Base-by-base conservation (phyloP, 2,113 vertebrate species). In the Cyphomyrus discorhynchus region DNA sequence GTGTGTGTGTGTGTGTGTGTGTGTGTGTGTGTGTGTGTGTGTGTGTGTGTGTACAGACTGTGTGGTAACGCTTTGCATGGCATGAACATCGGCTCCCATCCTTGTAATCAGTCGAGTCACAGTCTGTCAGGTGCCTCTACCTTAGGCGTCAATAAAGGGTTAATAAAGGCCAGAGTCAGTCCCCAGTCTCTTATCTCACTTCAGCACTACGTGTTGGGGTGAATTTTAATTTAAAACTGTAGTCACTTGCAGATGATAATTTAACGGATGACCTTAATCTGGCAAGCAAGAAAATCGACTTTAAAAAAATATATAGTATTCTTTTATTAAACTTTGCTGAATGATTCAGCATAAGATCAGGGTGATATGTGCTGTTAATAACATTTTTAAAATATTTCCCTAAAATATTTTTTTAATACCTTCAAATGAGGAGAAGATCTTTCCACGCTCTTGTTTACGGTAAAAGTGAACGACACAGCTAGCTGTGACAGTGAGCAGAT, bases 361-460 rank as follows among this genome's bases (percentile, higher is more conserved):
- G n/a, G n/a, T 70, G 62, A 70, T 70, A 70, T 70, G 62, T 70
- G n/a, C 62, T 70, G 62, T 70, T 70, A 70, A 70, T 70, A 70
- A 70, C n/a, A 70, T 70, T 70, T 70, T 70, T 70, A 13, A 5
- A 70, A 70, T 70, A 70, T 70, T 27, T 70, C n/a, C 31, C n/a
- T 13, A 70, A 70, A 70, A 70, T 70, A 31, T 66, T 66, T 66
- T 66, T 62, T n/a, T 53, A 53, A 62, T 62, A 3, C 24, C 58
- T 62, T 62, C 58, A 62, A n/a, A 62, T 27, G 58, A 62, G 3
- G 58, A 2, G 56, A 62, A n/a, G 21, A 62, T 27, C 58, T n/a
- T 66, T 10, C 24, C 8, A n/a, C 8, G 8, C 24, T 62, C 21
- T 27, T 70, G 62, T 70, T 70, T 70, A 70, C 27, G n/a, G n/a